A percentile compares a stretch with the other conserved stretches of the same genome.
phyloP scores from a whole-genome alignment of 2,888 invertebrate species.

The Tenthredo amoena region DNA sequence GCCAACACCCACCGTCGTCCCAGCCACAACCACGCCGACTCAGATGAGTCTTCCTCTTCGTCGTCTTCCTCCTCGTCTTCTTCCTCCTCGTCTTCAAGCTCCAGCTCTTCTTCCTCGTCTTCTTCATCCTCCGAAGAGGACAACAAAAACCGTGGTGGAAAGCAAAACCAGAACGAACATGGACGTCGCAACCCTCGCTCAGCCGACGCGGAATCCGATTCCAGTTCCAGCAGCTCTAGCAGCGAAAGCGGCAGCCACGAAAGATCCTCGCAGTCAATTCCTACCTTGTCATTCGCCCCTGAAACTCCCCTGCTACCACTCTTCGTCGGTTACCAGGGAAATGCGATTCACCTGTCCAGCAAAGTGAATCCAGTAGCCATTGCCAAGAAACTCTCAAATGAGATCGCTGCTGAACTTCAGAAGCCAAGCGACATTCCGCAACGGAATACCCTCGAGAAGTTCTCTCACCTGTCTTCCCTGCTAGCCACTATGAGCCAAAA shows the following conservation, averaged over 20 bases:
- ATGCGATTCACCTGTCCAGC: conserved; percentile 73
- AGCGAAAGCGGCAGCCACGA: conserved; percentile 66
- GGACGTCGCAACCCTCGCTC: conserved; percentile 5
- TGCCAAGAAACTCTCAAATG: conserved; percentile 77
- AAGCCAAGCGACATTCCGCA: conserved; percentile 81
- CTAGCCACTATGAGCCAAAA: conserved; percentile 83
- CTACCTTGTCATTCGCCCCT: conserved; percentile 76
- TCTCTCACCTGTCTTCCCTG: conserved; percentile 81
- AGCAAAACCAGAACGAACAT: neutral
- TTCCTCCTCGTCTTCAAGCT: conserved; percentile 47
- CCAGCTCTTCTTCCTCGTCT: conserved; percentile 51
- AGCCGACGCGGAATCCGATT: neutral
- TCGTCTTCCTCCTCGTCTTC: neutral
- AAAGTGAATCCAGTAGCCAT: conserved; percentile 69
- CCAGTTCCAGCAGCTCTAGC: conserved; percentile 6
- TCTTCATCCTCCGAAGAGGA: conserved; percentile 37
- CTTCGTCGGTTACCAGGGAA: conserved; percentile 79
- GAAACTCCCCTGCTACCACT: conserved; percentile 78
- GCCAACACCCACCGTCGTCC: conserved; percentile 56
- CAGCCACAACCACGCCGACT: conserved; percentile 60
- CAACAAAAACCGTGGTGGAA: neutral
- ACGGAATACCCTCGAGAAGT: conserved; percentile 82
- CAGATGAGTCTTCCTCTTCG: neutral
- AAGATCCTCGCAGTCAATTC: conserved; percentile 69
- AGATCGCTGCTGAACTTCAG: conserved; percentile 83